Base-by-base conservation (phyloP, 2,797 vertebrate species). In the Pipistrellus nathusii region DNA sequence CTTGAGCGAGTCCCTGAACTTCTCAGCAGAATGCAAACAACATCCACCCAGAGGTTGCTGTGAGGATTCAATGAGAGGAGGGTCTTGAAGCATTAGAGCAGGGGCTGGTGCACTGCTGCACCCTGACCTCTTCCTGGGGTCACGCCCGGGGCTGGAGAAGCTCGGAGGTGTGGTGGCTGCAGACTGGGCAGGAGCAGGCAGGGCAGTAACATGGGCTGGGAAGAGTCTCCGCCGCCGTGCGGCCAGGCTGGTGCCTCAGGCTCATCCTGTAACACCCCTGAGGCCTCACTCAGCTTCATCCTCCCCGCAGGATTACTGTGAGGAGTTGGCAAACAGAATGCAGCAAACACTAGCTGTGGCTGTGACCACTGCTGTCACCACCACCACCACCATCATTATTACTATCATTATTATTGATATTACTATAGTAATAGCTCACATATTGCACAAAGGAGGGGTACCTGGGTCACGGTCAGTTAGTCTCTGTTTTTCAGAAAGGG, bases 51-150 rank as follows among this genome's bases (percentile, higher is more conserved):
- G 25, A 48, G 0, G 18, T 27, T 32, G 27, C 69, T 41, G 38
- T 2, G 71, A 25, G 44, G 27, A 14, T 25, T 32, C 32, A 27
- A 27, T 0, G 17, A 27, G 41, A 51, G 38, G 20, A 32, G 15
- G 0, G 15, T 5, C 1, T 0, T 0, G 7, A 13, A 57, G 76
- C 25, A 5, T 41, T 0, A 13, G 62, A 8, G 32, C 21, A 51
- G 71, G 73, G 85, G 27, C 3, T 30, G 85, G 21, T 25, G 21
- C 20, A 17, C 11, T 46, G 32, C 8, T 5, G 3, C n/a, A 18
- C 9, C 21, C 30, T 13, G 8, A n/a, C 5, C 15, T 44, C n/a
- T 71, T n/a, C 44, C 9, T 12, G 48, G 85, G 64, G 48, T 55
- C 2, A 17, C 66, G 9, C 7, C 41, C 1, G 3, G 35, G 41